Percentiles rank a stretch among this genome's conserved stretches.
These are phyloP conservation scores for Hypomecis punctinalis DNA, from an alignment of 2,888 invertebrate genomes.

Conservation along the genomic window DNA sequence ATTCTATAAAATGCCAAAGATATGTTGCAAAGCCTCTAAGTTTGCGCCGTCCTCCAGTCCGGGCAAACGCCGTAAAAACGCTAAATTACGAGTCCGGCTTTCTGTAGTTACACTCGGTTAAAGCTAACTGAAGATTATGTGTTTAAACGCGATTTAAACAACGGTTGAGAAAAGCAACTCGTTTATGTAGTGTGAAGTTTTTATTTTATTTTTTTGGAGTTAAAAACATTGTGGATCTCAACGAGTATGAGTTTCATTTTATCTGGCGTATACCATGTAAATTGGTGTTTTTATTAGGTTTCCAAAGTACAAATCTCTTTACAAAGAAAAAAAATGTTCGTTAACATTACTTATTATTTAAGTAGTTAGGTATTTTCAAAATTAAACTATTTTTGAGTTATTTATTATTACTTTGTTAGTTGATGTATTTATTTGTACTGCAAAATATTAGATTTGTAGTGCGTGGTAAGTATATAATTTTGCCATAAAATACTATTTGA, in stretches of 20 bases:
- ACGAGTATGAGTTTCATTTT: background rate
- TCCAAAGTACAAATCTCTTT: no score
- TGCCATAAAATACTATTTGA: no score
- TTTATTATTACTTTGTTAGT: no score
- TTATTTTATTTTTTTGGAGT: background rate
- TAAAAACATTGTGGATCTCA: background rate
- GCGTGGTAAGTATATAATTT: no score
- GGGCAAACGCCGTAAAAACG: constrained; percentile 33
- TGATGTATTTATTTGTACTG: no score
- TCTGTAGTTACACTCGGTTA: background rate
- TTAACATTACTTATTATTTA: no score
- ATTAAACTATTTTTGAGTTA: no score
- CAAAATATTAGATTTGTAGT: background rate
- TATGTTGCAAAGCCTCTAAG: constrained; percentile 18
- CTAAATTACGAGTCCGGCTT: constrained; percentile 28
- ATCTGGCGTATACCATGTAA: no score
- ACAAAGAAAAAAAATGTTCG: no score
- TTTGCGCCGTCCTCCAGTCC: constrained; percentile 4
- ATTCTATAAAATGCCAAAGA: constrained; percentile 31
- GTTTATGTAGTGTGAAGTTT: constrained; percentile 4
- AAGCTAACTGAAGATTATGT: constrained; percentile 11
- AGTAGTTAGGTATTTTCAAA: no score
- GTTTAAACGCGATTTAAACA: constrained; percentile 2
- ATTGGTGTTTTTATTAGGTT: no score
- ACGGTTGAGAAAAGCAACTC: constrained; percentile 6